Percentiles rank a stretch among this genome's conserved stretches.
Conservation (phyloP, 2,888 invertebrate genomes). For the Lissonota sp. region DNA sequence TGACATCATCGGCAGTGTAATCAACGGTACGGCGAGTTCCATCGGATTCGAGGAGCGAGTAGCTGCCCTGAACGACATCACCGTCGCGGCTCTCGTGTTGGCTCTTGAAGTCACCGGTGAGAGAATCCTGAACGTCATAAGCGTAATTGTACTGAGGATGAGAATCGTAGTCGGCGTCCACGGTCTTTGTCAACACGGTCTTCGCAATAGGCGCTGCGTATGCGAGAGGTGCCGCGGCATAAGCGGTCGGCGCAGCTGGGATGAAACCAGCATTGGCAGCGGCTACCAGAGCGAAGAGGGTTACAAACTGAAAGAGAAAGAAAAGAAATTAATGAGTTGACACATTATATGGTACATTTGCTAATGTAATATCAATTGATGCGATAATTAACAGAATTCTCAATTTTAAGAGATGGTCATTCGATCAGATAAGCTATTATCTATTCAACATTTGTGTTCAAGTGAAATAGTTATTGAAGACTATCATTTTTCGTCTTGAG, state of each 20-base stretch:
- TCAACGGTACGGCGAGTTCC: slow-evolving; percentile 76
- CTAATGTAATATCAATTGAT: neutral
- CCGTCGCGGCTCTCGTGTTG: slow-evolving; percentile 71
- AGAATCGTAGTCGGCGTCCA: slow-evolving; percentile 78
- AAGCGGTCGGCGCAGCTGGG: slow-evolving; percentile 74
- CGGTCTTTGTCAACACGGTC: slow-evolving; percentile 74
- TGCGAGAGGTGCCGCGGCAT: slow-evolving; percentile 74
- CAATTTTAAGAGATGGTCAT: too few species aligned
- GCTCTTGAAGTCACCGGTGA: slow-evolving; percentile 70
- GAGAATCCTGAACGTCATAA: slow-evolving; percentile 75
- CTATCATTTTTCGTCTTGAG: too few species aligned
- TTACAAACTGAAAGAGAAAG: slow-evolving; percentile 76
- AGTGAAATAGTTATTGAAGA: too few species aligned
- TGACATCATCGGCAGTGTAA: slow-evolving; percentile 69
- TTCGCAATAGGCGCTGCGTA: slow-evolving; percentile 75
- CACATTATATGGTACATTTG: slow-evolving; percentile 15
- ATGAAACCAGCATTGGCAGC: slow-evolving; percentile 85
- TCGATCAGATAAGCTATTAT: too few species aligned
- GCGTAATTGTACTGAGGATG: slow-evolving; percentile 81
- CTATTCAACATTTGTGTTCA: too few species aligned
- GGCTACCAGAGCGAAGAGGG: slow-evolving; percentile 79
- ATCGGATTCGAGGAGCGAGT: slow-evolving; percentile 82
- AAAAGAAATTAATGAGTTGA: neutral
- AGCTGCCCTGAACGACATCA: slow-evolving; percentile 74
- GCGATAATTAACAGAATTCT: too few species aligned